Evolutionary conservation across 2,888 invertebrate genomes (phyloP), one percentile per base, ranked within the genome.

Genomic region (Bruchidius siliquastri): DNA sequence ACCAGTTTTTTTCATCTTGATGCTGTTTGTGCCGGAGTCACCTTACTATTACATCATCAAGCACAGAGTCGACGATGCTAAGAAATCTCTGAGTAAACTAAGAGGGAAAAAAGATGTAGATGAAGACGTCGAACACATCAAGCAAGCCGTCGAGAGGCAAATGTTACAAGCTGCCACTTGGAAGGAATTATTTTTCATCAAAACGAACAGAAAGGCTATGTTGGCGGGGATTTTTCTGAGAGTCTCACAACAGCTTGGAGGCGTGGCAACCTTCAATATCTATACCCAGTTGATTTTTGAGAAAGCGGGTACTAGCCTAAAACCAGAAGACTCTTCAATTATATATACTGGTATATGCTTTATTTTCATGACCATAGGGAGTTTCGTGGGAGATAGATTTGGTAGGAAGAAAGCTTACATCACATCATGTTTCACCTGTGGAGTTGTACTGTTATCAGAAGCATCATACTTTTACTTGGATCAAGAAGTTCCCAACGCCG

Each of bases 21-120:
- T 92, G 83, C 66, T 84, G 68, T 90, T 90, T 81, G 87, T 92
- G 82, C 92, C 92, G 13, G 93, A 93, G 86, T 79, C 82, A 10
- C 84, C 84, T 0, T 84, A 84, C 73, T 83, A 76, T 72, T 79
- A 74, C 20, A 68, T 83, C n/a, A 82, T 82, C 79, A 81, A 81
- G 73, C 76, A 77, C 4, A 74, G 76, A 26, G 68, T 76, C 2
- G 78, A 80, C 8, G 78, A 82, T 73, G 83, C 84, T 8, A 76
- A 76, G 70, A 72, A 74, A 20, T 78, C 82, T 0, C 74, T 84
- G 69, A 49, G 49, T 13, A 77, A 76, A 67, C 78, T 75, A 73
- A 73, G 84, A 18, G 72, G 81, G 71, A 82, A 77, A 22, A n/a
- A 76, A 22, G 76, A 83, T 70, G 78, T 83, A 0, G 82, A 82